Percentiles rank a stretch among this genome's conserved stretches.
Conservation (phyloP, 2,113 vertebrate species). For the Setophaga coronata region DNA sequence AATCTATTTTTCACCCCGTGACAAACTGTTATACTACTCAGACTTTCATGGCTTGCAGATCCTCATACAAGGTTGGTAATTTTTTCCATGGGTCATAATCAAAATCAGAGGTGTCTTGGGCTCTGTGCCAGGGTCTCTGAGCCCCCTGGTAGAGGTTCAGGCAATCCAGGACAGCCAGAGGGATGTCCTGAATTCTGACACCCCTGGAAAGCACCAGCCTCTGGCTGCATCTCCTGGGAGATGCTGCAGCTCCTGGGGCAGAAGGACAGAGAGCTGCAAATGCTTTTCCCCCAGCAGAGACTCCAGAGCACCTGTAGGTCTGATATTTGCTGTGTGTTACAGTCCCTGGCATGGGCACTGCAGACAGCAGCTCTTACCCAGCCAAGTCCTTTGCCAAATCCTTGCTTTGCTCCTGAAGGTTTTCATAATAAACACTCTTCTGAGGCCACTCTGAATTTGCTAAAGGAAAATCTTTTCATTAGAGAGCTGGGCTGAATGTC, state of each 20-base stretch:
- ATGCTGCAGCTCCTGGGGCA: background rate
- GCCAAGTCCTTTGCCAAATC: background rate
- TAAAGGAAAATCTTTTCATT: conserved; percentile 26
- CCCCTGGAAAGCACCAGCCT: background rate
- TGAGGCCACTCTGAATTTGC: background rate
- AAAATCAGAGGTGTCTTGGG: too few species aligned
- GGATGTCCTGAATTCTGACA: background rate
- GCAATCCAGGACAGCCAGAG: too few species aligned
- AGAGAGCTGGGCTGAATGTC: background rate
- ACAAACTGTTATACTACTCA: too few species aligned
- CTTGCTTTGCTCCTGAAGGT: background rate
- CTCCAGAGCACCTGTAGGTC: background rate
- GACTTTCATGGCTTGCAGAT: too few species aligned
- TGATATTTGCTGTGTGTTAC: background rate
- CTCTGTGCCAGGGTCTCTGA: too few species aligned
- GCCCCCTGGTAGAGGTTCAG: too few species aligned
- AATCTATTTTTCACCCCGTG: too few species aligned
- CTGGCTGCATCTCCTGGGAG: background rate
- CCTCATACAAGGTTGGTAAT: too few species aligned
- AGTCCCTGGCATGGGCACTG: background rate
- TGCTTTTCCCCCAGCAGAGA: background rate
- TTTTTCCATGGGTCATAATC: too few species aligned
- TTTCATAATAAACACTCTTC: background rate
- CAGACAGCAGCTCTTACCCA: background rate
- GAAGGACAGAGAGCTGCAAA: background rate